A percentile compares a stretch with the other conserved stretches of the same genome.
phyloP scores from a whole-genome alignment of 2,888 invertebrate genomes.

The Dicyrtoma fusca region DNA sequence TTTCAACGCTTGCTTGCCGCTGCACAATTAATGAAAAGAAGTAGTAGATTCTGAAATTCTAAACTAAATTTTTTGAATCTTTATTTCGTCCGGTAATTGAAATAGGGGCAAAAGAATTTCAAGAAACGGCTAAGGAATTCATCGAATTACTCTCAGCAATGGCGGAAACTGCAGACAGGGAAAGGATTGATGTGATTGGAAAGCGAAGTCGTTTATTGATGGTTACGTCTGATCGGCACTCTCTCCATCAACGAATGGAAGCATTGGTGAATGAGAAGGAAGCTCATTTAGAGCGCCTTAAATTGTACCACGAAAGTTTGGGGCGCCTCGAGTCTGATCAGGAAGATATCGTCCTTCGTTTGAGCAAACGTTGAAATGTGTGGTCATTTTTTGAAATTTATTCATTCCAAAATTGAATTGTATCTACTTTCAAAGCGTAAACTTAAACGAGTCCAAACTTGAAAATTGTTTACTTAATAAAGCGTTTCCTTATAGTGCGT shows the following conservation, averaged over 20 bases:
- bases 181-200: constrained; percentile 52
- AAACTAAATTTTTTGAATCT: too few species aligned
- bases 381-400: too few species aligned
- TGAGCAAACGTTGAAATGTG: constrained; percentile 37
- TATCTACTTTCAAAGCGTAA: too few species aligned
- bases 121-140: constrained; percentile 44
- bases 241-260: constrained; percentile 47
- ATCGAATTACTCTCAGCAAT: constrained; percentile 41
- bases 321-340: constrained; percentile 47
- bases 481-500: too few species aligned
- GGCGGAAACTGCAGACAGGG: constrained; percentile 43
- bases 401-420: too few species aligned
- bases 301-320: constrained; percentile 49
- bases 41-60: too few species aligned
- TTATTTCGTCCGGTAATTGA: too few species aligned
- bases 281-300: constrained; percentile 50
- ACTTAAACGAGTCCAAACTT: too few species aligned
- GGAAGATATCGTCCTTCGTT: constrained; percentile 47
- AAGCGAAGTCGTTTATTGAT: constrained; percentile 48
- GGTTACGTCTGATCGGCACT: constrained; percentile 47
- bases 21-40: too few species aligned
- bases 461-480: too few species aligned
- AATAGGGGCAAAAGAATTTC: constrained; percentile 36
- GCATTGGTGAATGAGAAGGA: constrained; percentile 48
- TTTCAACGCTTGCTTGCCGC: too few species aligned